Base-by-base conservation (phyloP, 2,797 vertebrate genomes). In the Cossypha caffra region DNA sequence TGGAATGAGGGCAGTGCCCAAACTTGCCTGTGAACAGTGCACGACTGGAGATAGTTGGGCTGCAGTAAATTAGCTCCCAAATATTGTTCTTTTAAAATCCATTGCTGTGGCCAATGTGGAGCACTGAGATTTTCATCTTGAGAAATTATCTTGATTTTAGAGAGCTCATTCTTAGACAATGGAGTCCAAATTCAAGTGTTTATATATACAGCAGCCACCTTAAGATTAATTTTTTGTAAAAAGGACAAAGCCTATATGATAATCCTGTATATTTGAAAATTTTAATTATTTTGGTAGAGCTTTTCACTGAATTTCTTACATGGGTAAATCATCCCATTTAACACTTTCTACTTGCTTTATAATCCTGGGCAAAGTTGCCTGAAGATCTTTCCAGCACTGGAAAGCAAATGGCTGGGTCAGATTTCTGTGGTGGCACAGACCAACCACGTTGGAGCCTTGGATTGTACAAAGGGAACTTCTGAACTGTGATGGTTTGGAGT, bases 381-480 rank as follows among this genome's bases (percentile, higher is more conserved):
- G 35, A 45, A 3, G 1, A 50, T 58, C 16, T 55, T 67, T 55
- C 10, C 7, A 23, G 42, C 10, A 18, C 1, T 40, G 40, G 37
- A 28, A 81, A 59, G 29, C 0, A 2, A 69, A 16, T 2, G 10
- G 4, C 10, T 40, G 21, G 2, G 5, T n/a, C 21, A n/a, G 10
- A 33, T 61, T 64, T 35, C 16, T 38, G n/a, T 62, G 40, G 14
- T 64, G 69, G 31, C 38, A 24, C 17, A 66, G 51, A 28, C 5
- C 35, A 24, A 25, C 4, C 38, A 26, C 0, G 0, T 7, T 25
- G 37, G 73, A 74, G 6, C 10, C 13, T 64, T 67, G 18, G 28
- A 10, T 2, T 33, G 0, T 33, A 1, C 5, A 17, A 61, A 66
- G 31, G 26, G 19, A 77, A n/a, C 3, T 13, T 67, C 21, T 75